Evolutionary conservation across 1,140 invertebrate genomes (phyloP).

Genomic region (Camponotus vicinus): DNA sequence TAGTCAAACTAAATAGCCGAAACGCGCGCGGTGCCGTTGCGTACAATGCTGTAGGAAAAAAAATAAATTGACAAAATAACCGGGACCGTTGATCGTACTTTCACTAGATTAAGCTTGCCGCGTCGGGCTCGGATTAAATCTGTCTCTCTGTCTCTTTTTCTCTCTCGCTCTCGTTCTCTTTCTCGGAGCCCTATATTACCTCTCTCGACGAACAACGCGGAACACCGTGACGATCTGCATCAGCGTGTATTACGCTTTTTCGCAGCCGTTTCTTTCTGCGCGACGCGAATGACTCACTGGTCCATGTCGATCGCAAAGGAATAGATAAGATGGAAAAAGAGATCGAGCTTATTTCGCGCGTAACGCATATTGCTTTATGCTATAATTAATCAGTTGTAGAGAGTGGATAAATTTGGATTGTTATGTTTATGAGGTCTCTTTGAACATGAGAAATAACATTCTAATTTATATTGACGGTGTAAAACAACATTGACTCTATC

Average conservation of each 20-base stretch:
- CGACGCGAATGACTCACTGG: conserved; percentile 37
- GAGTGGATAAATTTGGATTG: conserved; percentile 18
- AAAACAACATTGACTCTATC: not conserved
- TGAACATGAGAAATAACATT: not conserved
- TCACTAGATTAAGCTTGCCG: conserved; percentile 63
- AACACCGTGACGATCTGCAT: conserved; percentile 55
- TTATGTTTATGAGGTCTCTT: not conserved
- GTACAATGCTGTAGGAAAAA: conserved; percentile 37
- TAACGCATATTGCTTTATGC: not conserved
- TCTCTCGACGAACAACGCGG: not conserved
- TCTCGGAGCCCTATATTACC: not conserved
- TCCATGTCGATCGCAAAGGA: conserved; percentile 19
- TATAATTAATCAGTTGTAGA: not conserved
- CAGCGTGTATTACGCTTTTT: conserved; percentile 48
- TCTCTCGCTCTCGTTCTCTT: not conserved
- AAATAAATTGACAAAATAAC: conserved; percentile 55
- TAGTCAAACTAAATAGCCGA: conserved; percentile 51
- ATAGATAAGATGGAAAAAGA: conserved; percentile 16
- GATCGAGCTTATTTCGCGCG: not conserved
- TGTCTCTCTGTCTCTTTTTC: conserved; percentile 11
- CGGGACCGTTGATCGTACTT: conserved; percentile 58
- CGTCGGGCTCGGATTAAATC: not conserved
- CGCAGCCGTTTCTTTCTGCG: conserved; percentile 42
- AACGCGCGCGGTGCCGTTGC: conserved; percentile 60
- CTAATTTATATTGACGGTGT: not conserved